Evolutionary conservation across 2,888 invertebrate genomes (phyloP), one percentile per base, ranked within the genome.

Genomic region (Timema cristinae): DNA sequence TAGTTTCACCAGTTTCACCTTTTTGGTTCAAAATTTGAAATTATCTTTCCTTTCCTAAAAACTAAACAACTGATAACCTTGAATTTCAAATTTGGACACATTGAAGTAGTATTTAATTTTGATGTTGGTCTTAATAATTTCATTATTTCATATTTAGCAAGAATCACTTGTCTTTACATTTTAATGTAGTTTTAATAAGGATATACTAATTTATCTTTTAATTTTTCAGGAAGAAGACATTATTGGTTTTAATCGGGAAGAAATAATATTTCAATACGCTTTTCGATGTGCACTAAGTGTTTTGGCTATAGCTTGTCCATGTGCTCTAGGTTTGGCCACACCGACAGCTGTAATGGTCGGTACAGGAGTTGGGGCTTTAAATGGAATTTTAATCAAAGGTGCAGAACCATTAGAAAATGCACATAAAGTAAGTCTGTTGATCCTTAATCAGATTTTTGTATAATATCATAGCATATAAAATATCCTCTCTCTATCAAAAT

Each of bases 291-390:
- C 98, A 0, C 87, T 99, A 66, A 97, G 97, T 48, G 99, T 99
- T 7, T 84, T 99, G 71, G 97, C 98, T 6, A 98, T 99, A 71
- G 99, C 99, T 0, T 99, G 99, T 79, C 99, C 99, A 0, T 99
- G 99, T 82, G 96, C 98, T 0, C 84, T 99, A 15, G 99, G 99
- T 0, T 85, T 99, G 78, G 99, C 99, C 72, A 99, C 99, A 5
- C 99, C 99, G 56, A 99, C 99, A 0, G 98, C 98, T 0, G 98
- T 99, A 0, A 99, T 99, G 99, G 99, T 99, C 11, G 94, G 94
- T 66, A 93, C 93, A 0, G 99, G 99, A 0, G 95, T 98, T 0
- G 99, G 99, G 0, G 99, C 99, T 0, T 83, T 89, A 9, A 93
- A 97, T 80, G 99, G 99, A 0, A 94, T 99, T 75, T 86, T 99